Evolutionary conservation across 23 tunicate species (phyloP), one percentile per base, ranked within the genome.

Genomic region (Corella eumyota): DNA sequence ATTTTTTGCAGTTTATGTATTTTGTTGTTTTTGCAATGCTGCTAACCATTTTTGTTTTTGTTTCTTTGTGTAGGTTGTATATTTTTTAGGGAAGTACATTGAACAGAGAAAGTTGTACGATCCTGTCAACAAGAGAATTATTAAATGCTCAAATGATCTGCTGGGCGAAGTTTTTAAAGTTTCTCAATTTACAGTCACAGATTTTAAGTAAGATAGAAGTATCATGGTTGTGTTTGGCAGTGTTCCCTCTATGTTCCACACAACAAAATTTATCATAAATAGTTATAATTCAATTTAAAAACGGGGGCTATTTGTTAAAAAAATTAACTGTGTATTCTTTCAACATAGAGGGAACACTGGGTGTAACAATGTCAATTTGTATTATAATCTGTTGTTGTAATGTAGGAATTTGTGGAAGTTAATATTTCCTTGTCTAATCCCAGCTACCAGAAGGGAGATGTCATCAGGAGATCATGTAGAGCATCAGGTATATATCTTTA

Each of bases 151-250:
- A 32, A 65, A 72, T 48, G 94, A 84, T 50, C 44, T 69, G 6
- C 71, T 84, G 34, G 94, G 80, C 31, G 94, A 84, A 46, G 77
- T 84, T 13, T 76, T 84, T 25, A 71, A 65, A 36, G 67, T 67
- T 22, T 47, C 69, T 27, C 67, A 75, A 29, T 84, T 84, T 32
- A 62, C 65, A 6, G 75, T 84, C 15, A 56, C 66, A 25, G 76
- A 80, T 35, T 58, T 58, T 29, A 67, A 76, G 73, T 67, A 46
- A 37, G 65, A 29, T 47, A n/a, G n/a, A n/a, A n/a, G n/a, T n/a
- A n/a, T n/a, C n/a, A n/a, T n/a, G n/a, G n/a, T n/a, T n/a, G n/a
- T n/a, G n/a, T n/a, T n/a, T n/a, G n/a, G n/a, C n/a, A n/a, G n/a
- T n/a, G n/a, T n/a, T n/a, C n/a, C n/a, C n/a, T n/a, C n/a, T n/a